Evolutionary conservation across 2,113 vertebrate genomes (phyloP).

Genomic region (Passer montanus): DNA sequence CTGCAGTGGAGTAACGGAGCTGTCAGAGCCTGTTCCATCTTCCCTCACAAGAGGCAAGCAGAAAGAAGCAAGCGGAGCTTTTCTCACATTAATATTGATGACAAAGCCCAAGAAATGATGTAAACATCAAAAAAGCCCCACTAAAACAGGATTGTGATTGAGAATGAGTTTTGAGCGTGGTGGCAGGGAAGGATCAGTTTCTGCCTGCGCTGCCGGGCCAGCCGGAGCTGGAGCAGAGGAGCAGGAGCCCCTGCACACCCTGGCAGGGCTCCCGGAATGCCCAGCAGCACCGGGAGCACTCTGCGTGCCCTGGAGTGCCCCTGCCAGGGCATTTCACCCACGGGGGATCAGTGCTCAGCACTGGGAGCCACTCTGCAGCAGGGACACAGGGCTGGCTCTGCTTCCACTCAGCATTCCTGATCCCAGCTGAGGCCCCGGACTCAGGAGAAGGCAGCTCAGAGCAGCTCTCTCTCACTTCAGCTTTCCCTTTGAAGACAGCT

Average conservation of each 20-base stretch:
- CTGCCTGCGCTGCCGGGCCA: rapidly evolving
- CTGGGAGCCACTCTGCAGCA: not conserved
- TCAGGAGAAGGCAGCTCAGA: not conserved
- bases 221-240: not conserved
- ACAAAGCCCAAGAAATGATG: not conserved
- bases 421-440: not conserved
- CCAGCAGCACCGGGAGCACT: not conserved
- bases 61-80: not conserved
- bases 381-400: not conserved
- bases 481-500: not conserved
- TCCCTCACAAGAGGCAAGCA: not conserved
- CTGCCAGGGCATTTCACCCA: not conserved
- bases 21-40: not conserved
- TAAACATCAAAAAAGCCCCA: not conserved
- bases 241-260: not conserved
- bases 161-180: not conserved
- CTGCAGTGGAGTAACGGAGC: not conserved
- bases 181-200: not conserved
- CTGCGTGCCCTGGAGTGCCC: not conserved
- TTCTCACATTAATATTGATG: not conserved
- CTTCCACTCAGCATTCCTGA: not conserved
- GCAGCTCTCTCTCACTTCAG: not conserved
- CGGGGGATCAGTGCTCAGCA: not conserved
- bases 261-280: not conserved
- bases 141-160: not conserved